Base-by-base conservation (phyloP, 1,140 invertebrate species). In the Proales similis region DNA sequence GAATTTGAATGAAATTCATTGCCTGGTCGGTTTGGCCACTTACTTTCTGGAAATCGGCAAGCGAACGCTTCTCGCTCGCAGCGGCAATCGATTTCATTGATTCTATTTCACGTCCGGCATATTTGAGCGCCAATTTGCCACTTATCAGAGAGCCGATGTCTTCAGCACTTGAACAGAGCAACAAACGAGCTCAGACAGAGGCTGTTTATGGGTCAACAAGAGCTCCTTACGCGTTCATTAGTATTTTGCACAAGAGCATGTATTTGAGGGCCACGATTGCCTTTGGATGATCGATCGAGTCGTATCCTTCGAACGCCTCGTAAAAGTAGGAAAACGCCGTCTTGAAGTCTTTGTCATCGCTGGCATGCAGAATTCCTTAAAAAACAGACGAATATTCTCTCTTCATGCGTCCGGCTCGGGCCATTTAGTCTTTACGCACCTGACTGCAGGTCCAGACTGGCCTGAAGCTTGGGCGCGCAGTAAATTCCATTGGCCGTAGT, bases 281-380 rank as follows among this genome's bases (percentile, higher is more conserved):
- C 75, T 90, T 93, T 11, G 84, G 83, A 12, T 66, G 63, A 61
- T 73, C 74, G 14, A 93, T 86, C 66, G 89, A 92, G 75, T 98
- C 92, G 77, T 93, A 97, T 65, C 92, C 92, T 81, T 99, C 95
- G 78, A 99, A 99, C 32, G 94, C 94, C 81, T 99, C 95, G 78
- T 97, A 99, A 73, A 98, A 99, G 73, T 99, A 99, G 33, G 94
- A 98, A 76, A 94, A 99, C 32, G 94, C 95, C 67, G 94, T 99
- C 81, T 99, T 98, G 74, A 99, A 99, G 72, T 99, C 95, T 70
- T 87, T 84, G 74, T 98, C 95, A 76, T 99, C 95, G 27, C 93
- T 94, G 33, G 95, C 94, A 79, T 99, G 95, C 17, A 99, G 77
- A 66, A 99, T 95, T n/a, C n/a, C n/a, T 39, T 26, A 48, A 63